Percentiles rank a stretch among this genome's conserved stretches.
These are phyloP conservation scores for Phoxinus phoxinus DNA, from an alignment of 2,113 vertebrate genomes.

Conservation along the genomic window DNA sequence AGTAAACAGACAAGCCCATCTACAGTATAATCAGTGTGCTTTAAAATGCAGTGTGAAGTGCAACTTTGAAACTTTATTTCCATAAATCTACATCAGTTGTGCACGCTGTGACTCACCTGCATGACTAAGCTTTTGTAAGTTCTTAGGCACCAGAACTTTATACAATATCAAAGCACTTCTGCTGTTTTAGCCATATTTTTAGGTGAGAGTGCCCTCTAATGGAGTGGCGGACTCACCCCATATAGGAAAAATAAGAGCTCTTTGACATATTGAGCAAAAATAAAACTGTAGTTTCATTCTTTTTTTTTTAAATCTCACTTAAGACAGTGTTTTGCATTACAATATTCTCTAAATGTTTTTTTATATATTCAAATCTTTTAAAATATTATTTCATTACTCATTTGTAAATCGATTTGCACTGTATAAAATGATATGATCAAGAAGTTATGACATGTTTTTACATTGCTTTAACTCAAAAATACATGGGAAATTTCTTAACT, in stretches of 20 bases:
- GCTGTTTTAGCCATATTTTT: neutral
- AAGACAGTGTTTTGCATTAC: neutral
- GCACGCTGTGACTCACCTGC: neutral
- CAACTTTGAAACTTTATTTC: neutral
- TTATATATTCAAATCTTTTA: too few relatives aligned
- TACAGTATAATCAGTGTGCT: neutral
- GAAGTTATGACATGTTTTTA: too few relatives aligned
- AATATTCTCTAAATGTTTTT: neutral
- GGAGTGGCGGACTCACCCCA: neutral
- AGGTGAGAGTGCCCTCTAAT: neutral
- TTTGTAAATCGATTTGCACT: neutral
- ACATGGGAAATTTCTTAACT: too few relatives aligned
- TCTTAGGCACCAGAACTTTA: neutral
- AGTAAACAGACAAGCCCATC: neutral
- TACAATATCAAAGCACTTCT: neutral
- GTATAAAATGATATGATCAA: too few relatives aligned
- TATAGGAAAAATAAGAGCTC: neutral
- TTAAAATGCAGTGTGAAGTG: neutral
- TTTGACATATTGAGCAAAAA: neutral
- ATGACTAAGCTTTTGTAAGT: neutral
- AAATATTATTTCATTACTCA: neutral
- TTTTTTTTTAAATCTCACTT: neutral
- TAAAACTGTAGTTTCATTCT: neutral
- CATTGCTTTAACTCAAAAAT: too few relatives aligned
- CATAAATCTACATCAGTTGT: neutral